A percentile compares a stretch with the other conserved stretches of the same genome.
These are phyloP conservation scores for Alitta virens DNA, from an alignment of 2,888 invertebrate species.

Conservation along the genomic window DNA sequence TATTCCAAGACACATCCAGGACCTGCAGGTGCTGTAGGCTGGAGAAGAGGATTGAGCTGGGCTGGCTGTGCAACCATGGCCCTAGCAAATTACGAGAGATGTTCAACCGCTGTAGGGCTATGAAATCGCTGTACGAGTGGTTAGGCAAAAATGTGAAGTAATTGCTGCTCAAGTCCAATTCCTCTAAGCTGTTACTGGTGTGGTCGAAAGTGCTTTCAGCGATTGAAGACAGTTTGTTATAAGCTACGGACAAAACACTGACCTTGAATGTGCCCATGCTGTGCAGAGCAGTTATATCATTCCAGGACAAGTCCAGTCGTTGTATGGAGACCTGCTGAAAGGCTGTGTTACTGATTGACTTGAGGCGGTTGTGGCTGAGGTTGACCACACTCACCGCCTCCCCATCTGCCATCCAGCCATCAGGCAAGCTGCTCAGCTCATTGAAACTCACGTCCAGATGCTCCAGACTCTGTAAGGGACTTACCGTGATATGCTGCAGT, in stretches of 20 bases:
- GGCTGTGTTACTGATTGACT: slow-evolving; percentile 12
- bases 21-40: slow-evolving; percentile 15
- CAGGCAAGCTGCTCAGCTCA: slow-evolving; percentile 15
- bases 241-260: slow-evolving; percentile 19
- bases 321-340: slow-evolving; percentile 20
- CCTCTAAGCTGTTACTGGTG: slow-evolving; percentile 19
- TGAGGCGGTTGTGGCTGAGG: slow-evolving; percentile 26
- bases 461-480: slow-evolving; percentile 18
- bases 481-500: slow-evolving; percentile 4
- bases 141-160: slow-evolving; percentile 16
- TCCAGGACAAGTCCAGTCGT: slow-evolving; percentile 27
- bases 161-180: slow-evolving; percentile 29
- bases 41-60: background rate
- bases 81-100: slow-evolving; percentile 9
- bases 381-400: slow-evolving; percentile 24
- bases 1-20: slow-evolving; percentile 13
- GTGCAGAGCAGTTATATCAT: slow-evolving; percentile 18
- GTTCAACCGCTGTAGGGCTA: slow-evolving; percentile 8
- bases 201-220: slow-evolving; percentile 20
- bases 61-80: slow-evolving; percentile 1
- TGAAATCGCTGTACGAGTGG: slow-evolving; percentile 6
- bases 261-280: slow-evolving; percentile 18
- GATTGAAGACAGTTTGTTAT: slow-evolving; percentile 22
- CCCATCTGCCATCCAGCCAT: slow-evolving; percentile 20
- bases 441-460: slow-evolving; percentile 29